phyloP scores from a whole-genome alignment of 2,888 invertebrate species.

The Melieria picta region DNA sequence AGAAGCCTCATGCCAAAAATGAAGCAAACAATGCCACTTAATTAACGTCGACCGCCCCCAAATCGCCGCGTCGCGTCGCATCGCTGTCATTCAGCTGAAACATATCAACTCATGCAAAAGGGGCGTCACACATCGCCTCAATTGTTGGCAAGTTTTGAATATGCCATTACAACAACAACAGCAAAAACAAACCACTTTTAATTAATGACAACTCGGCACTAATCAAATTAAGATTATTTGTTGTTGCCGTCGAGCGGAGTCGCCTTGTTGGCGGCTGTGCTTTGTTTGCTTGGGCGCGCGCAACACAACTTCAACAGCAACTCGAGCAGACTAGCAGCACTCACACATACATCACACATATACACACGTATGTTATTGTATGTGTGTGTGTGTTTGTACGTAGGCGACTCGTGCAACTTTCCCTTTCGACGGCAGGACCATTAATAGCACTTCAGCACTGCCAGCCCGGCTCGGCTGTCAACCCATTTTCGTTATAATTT shows the following conservation, averaged over 20 bases:
- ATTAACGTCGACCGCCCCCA: too few species aligned
- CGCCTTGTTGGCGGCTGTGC: neutral
- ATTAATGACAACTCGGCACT: neutral
- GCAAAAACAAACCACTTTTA: too few species aligned
- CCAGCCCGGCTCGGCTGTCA: neutral
- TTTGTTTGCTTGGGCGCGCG: neutral
- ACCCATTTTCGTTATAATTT: constrained; percentile 10
- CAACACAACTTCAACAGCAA: neutral
- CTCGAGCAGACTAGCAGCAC: neutral
- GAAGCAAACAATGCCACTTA: too few species aligned
- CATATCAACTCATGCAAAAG: too few species aligned
- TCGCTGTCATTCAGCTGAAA: too few species aligned
- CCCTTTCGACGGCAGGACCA: too few species aligned
- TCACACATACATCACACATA: neutral
- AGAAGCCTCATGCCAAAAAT: too few species aligned
- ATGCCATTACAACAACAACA: too few species aligned
- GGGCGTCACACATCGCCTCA: too few species aligned
- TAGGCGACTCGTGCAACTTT: neutral
- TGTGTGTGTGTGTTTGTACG: neutral
- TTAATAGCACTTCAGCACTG: too few species aligned
- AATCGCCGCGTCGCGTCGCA: too few species aligned
- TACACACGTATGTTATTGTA: neutral
- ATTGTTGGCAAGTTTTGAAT: too few species aligned
- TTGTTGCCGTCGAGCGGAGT: neutral
- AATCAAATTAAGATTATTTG: constrained; percentile 20